phyloP scores from a whole-genome alignment of 2,113 vertebrate species.

The Petrocephalus zakoni region DNA sequence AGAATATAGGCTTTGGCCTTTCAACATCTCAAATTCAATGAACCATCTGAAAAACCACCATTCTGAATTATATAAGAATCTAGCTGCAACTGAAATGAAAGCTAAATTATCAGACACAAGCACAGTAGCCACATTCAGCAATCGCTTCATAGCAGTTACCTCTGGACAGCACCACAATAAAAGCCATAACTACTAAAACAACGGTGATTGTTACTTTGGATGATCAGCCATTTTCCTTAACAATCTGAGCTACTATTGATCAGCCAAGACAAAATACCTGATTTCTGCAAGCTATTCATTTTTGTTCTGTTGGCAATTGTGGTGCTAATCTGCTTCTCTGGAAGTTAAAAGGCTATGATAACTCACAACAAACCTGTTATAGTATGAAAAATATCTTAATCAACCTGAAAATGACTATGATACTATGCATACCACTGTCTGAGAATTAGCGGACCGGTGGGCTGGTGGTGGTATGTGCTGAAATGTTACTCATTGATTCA shows the following conservation, averaged over 20 bases:
- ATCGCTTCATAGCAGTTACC: neutral
- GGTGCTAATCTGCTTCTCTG: neutral
- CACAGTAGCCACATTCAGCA: neutral
- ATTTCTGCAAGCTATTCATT: neutral
- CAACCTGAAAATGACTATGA: neutral
- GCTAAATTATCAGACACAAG: neutral
- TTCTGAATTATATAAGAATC: neutral
- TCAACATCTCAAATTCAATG: neutral
- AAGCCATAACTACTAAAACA: neutral
- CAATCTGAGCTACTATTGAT: neutral
- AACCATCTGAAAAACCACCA: neutral
- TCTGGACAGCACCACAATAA: neutral
- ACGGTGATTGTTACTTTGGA: neutral
- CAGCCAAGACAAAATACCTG: neutral
- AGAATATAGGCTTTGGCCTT: neutral
- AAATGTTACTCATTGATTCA: neutral
- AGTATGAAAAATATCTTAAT: neutral
- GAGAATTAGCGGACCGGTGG: neutral
- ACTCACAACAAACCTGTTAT: neutral
- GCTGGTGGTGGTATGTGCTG: neutral
- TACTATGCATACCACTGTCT: neutral
- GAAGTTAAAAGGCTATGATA: neutral
- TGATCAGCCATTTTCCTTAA: neutral
- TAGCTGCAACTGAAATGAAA: neutral
- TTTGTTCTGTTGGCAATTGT: neutral